Evolutionary conservation across 2,113 vertebrate species (phyloP).

Genomic region (Capra hircus): DNA sequence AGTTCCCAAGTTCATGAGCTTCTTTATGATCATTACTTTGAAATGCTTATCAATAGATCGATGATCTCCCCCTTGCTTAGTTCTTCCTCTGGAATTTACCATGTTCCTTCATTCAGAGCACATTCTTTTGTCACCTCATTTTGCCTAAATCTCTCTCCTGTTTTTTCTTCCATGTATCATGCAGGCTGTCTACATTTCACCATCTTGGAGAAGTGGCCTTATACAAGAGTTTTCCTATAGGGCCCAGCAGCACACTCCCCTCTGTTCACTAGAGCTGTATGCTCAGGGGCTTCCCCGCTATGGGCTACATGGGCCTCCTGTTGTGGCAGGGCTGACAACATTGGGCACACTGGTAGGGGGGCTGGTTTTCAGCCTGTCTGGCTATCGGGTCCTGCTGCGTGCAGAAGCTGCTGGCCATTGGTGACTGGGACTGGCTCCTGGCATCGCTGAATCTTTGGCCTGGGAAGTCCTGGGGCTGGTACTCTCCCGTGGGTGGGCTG

Average conservation of each 20-base stretch:
- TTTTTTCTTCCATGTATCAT: background rate
- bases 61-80: background rate
- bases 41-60: background rate
- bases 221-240: background rate
- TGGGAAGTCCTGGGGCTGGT: background rate
- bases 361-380: background rate
- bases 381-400: background rate
- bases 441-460: background rate
- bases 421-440: background rate
- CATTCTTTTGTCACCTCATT: background rate
- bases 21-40: background rate
- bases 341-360: background rate
- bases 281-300: background rate
- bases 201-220: background rate
- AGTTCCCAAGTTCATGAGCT: background rate
- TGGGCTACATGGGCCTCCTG: background rate
- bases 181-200: background rate
- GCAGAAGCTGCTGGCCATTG: background rate
- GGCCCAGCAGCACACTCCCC: background rate
- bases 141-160: background rate
- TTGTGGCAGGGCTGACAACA: background rate
- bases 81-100: background rate
- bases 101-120: background rate
- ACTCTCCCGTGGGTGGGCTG: background rate
- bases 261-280: background rate